Evolutionary conservation across 53 echinoderm and acorn worm species (phyloP), one percentile per base, ranked within the genome.

Genomic region (Patiria pectinifera): DNA sequence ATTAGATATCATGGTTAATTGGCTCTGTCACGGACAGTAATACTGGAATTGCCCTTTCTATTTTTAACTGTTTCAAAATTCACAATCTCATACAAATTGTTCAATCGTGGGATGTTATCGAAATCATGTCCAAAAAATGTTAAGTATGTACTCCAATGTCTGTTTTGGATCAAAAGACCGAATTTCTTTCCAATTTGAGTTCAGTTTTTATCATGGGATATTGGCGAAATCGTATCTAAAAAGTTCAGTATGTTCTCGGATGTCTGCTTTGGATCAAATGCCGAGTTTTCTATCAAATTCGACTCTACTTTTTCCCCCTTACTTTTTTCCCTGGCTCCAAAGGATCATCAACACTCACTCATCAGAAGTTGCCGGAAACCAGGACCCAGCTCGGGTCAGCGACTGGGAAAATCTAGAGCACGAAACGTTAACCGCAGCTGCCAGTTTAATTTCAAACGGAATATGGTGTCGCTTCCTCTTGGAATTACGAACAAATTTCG

Each of bases 371-470:
- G 15, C 53, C 5, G 66, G 66, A 66, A 76, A n/a, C 44, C 26
- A 4, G 76, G 44, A 53, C 53, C 25, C 25, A n/a, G 80, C 45
- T 79, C 80, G 48, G 80, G 80, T 79, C 80, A 79, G 9, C 80
- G 45, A 24, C 80, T 74, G 80, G 43, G 4, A 9, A 79, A 15
- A 66, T 66, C 71, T 25, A 44, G 21, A 85, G 69, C 53, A 71
- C 15, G 19, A 70, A 45, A 48, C 18, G 9, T 44, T 14, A 47
- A 19, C 25, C 69, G 24, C 88, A 88, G 78, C 77, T 88, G 88
- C 62, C 77, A 88, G 59, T 43, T 88, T 76, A 88, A 88, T 88
- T 88, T 88, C 45, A 59, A 88, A 77, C 77, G 78, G 78, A 88
- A 88, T 76, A 88, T 21, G 16, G 76, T 48, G 15, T 43, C n/a